These are phyloP conservation scores for Paguma larvata DNA, from an alignment of 2,797 vertebrate species.

Conservation along the genomic window DNA sequence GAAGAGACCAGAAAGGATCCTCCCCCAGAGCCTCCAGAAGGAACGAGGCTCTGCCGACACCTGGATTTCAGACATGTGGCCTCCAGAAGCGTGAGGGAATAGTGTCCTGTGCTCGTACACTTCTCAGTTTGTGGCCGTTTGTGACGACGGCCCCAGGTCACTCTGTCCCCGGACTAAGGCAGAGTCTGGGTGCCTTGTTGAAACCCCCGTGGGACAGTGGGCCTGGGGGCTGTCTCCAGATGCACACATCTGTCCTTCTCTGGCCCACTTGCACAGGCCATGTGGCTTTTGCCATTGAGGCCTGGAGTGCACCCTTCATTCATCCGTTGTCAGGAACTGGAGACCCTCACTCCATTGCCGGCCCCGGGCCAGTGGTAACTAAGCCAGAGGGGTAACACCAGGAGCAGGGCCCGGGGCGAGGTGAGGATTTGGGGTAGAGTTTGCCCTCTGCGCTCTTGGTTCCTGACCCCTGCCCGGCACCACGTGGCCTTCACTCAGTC, in stretches of 20 bases:
- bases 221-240: neutral
- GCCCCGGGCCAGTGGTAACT: neutral
- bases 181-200: neutral
- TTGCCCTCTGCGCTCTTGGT: neutral
- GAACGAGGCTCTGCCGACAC: fast-evolving
- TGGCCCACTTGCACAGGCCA: fast-evolving
- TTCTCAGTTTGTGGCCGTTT: neutral
- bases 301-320: neutral
- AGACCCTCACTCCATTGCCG: neutral
- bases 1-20: neutral
- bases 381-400: neutral
- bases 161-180: neutral
- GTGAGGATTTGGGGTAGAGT: neutral
- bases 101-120: neutral
- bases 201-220: neutral
- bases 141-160: neutral
- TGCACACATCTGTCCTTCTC: no score
- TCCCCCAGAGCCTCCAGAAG: neutral
- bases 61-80: neutral
- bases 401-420: neutral
- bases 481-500: neutral
- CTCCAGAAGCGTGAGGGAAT: neutral
- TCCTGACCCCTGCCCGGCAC: neutral
- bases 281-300: neutral
- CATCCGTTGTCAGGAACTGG: neutral